These are phyloP conservation scores for Liopterus haemorrhoidalis DNA, from an alignment of 2,888 invertebrate species.

Conservation along the genomic window DNA sequence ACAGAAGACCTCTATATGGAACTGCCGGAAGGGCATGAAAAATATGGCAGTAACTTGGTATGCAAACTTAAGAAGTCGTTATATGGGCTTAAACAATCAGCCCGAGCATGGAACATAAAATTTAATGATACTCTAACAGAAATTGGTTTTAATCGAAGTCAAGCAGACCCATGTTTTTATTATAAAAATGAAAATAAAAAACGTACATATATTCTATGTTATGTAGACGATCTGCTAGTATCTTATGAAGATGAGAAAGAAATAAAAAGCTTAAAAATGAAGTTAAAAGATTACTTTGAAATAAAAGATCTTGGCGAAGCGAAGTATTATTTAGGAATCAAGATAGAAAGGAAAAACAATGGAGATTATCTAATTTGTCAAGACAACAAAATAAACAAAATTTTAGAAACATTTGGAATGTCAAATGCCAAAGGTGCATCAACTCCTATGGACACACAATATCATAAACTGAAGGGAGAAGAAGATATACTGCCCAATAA, in stretches of 20 bases:
- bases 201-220: neutral
- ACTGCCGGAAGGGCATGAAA: no score
- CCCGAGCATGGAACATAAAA: slow-evolving; percentile 1
- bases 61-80: no score
- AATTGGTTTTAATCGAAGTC: neutral
- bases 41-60: no score
- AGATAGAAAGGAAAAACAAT: neutral
- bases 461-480: neutral
- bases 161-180: slow-evolving; percentile 2
- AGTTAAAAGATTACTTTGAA: neutral
- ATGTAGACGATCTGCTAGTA: neutral
- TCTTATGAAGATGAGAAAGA: neutral
- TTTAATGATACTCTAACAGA: neutral
- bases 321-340: neutral
- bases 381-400: neutral
- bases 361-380: neutral
- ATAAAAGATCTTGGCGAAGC: neutral
- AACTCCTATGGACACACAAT: slow-evolving; percentile 3
- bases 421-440: slow-evolving; percentile 1
- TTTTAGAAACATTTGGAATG: neutral
- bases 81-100: no score
- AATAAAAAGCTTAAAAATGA: neutral
- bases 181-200: neutral
- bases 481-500: neutral
- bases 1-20: no score